These are phyloP conservation scores for Scaptomyza reducta DNA, from an alignment of 2,888 invertebrate genomes.

Conservation along the genomic window DNA sequence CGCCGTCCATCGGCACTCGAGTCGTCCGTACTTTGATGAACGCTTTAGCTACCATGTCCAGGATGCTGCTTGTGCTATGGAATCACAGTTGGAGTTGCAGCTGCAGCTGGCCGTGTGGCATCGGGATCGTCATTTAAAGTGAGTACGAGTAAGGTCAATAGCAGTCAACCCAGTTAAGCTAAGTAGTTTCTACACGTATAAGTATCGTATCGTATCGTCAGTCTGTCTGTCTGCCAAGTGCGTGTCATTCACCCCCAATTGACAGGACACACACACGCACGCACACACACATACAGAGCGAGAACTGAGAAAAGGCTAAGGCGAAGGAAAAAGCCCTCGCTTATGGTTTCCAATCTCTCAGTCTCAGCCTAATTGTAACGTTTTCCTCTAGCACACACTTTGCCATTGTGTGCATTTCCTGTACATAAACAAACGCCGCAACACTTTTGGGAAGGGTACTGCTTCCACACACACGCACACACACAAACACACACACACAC, in stretches of 20 bases:
- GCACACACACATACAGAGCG: neutral
- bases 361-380: conserved; percentile 68
- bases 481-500: conserved; percentile 14
- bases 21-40: conserved; percentile 92
- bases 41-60: conserved; percentile 88
- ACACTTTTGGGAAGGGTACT: conserved; percentile 5
- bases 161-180: conserved; percentile 18
- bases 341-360: neutral
- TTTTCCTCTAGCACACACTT: conserved; percentile 72
- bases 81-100: conserved; percentile 76
- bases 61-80: conserved; percentile 6
- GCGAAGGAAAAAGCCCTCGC: conserved; percentile 2
- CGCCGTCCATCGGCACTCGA: conserved; percentile 91
- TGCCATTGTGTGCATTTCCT: conserved; percentile 68
- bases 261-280: conserved; percentile 14
- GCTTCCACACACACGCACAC: conserved; percentile 2
- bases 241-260: conserved; percentile 68
- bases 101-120: conserved; percentile 94
- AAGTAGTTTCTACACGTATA: neutral
- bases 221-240: conserved; percentile 17
- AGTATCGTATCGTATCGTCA: conserved; percentile 9
- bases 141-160: conserved; percentile 85
- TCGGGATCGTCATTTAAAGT: conserved; percentile 92
- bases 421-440: conserved; percentile 67
- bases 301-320: conserved; percentile 49